Evolutionary conservation across 2,113 vertebrate species (phyloP).

Genomic region (Petaurus breviceps): DNA sequence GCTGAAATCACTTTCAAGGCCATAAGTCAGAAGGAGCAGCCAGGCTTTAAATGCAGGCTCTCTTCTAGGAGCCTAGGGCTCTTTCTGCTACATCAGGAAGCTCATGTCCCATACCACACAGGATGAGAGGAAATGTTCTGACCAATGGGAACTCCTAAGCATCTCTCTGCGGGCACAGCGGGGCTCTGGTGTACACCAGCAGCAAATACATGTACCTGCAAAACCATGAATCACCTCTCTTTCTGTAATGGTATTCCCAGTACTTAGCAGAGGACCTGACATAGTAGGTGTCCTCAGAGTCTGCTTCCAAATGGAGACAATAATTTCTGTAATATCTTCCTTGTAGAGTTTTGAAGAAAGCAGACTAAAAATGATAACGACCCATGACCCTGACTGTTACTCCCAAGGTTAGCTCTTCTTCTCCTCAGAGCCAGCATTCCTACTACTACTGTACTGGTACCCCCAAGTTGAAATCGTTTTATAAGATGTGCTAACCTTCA

Average conservation of each 20-base stretch:
- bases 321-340: not conserved
- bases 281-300: not conserved
- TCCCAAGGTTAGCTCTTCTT: not conserved
- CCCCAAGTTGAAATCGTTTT: not conserved
- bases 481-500: constrained; percentile 89
- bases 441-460: not conserved
- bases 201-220: not conserved
- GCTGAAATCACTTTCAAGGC: not conserved
- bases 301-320: not conserved
- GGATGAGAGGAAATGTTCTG: not conserved
- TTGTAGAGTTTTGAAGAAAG: not conserved
- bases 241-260: not conserved
- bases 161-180: not conserved
- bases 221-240: not conserved
- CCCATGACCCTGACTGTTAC: not conserved
- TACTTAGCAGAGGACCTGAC: not conserved
- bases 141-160: not conserved
- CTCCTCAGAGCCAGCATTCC: not conserved
- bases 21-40: not conserved
- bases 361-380: not conserved
- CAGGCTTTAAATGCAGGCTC: not conserved
- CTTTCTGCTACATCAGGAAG: not conserved
- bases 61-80: not conserved
- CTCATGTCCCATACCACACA: not conserved
- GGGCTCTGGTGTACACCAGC: not conserved